A percentile compares a stretch with the other conserved stretches of the same genome.
Conservation (phyloP, 2,797 vertebrate genomes). For the Crocidura indochinensis region DNA sequence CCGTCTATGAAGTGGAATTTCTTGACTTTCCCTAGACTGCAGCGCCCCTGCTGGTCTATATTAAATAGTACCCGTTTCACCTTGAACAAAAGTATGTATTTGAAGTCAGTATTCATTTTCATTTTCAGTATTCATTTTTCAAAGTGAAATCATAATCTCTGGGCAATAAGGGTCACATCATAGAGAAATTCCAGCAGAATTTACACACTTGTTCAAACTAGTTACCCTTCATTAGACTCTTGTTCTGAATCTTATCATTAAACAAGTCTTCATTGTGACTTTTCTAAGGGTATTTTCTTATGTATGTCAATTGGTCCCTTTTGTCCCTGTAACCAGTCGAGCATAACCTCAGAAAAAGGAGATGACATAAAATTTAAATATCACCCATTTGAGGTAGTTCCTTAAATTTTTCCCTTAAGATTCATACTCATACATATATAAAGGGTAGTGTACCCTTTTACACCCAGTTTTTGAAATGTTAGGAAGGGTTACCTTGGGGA, state of each 20-base stretch:
- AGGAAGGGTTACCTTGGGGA: not conserved
- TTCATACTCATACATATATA: not conserved
- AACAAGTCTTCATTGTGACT: conserved; percentile 13
- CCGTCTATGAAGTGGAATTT: not conserved
- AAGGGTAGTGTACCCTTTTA: not conserved
- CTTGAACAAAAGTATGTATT: not conserved
- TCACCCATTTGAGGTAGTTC: not conserved
- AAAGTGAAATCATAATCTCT: not conserved
- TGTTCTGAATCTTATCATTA: not conserved
- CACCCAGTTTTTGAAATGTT: conserved; percentile 14
- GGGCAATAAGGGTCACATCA: not conserved
- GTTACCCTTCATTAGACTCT: not conserved
- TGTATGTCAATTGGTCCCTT: not conserved
- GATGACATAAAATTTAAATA: conserved; percentile 48
- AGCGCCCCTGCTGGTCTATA: not conserved
- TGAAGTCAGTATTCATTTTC: not conserved
- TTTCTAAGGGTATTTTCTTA: conserved; percentile 32
- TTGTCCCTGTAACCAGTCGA: conserved; percentile 1
- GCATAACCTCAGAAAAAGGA: conserved; percentile 43
- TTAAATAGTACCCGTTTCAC: not conserved
- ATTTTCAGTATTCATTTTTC: not conserved
- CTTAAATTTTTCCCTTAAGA: conserved; percentile 6
- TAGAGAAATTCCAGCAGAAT: not conserved
- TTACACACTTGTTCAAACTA: not conserved
- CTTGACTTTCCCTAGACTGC: not conserved